phyloP scores from a whole-genome alignment of 2,888 invertebrate species.

The Sabatieria punctata region DNA sequence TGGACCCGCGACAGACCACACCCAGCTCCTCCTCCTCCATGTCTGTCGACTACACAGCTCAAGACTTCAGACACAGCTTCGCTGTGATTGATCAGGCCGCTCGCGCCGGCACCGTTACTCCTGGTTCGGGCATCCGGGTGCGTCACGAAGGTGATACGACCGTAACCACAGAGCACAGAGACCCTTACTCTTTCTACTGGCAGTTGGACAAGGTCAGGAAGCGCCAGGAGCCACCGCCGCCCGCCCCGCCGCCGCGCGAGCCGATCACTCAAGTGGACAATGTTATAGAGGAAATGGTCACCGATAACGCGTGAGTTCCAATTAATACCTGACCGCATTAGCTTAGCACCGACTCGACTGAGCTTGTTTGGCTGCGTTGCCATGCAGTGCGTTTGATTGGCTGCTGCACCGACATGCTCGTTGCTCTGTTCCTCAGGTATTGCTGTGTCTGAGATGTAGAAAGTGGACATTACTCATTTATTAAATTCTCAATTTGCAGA shows the following conservation, averaged over 20 bases:
- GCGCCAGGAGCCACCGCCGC: slow-evolving; percentile 15
- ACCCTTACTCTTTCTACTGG: slow-evolving; percentile 33
- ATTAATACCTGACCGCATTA: too few species aligned
- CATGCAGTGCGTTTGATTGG: too few species aligned
- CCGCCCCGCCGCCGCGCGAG: background rate
- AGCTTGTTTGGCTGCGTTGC: too few species aligned
- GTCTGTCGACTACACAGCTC: slow-evolving; percentile 9
- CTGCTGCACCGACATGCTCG: too few species aligned
- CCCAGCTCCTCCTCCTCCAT: too few species aligned
- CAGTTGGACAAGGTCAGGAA: slow-evolving; percentile 25
- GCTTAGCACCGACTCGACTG: too few species aligned
- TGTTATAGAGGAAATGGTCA: slow-evolving; percentile 23
- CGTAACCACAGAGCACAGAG: slow-evolving; percentile 18
- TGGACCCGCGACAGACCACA: too few species aligned
- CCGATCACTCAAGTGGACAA: background rate
- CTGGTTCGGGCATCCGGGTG: slow-evolving; percentile 15
- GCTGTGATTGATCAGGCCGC: slow-evolving; percentile 9
- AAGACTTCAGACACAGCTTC: slow-evolving; percentile 8
- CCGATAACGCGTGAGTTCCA: slow-evolving; percentile 17
- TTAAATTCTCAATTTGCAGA: slow-evolving; percentile 3
- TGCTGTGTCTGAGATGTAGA: too few species aligned
- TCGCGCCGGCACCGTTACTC: background rate
- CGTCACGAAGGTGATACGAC: slow-evolving; percentile 24
- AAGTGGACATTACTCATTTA: background rate
- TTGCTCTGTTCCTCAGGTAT: too few species aligned